These are phyloP conservation scores for Allophyes oxyacanthae DNA, from an alignment of 2,888 invertebrate species.

Conservation along the genomic window DNA sequence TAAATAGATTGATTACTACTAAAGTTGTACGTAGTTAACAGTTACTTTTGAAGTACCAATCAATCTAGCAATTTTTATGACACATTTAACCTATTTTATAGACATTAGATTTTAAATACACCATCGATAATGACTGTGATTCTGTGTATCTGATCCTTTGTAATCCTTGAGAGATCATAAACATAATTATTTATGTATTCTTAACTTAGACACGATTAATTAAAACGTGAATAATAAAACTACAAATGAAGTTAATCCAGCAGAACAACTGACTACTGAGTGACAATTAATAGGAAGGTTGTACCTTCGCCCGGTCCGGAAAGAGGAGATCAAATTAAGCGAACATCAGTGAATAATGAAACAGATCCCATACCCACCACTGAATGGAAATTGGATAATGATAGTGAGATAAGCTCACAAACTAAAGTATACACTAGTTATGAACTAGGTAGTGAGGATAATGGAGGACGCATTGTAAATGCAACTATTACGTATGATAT, in stretches of 20 bases:
- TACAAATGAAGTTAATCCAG: slow-evolving; percentile 25
- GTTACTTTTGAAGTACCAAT: neutral
- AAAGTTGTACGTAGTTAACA: too few relatives aligned
- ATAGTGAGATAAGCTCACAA: slow-evolving; percentile 42
- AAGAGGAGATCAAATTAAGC: slow-evolving; percentile 46
- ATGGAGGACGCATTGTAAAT: slow-evolving; percentile 49
- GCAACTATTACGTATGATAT: slow-evolving; percentile 32
- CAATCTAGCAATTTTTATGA: neutral
- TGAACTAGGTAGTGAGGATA: slow-evolving; percentile 44
- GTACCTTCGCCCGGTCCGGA: slow-evolving; percentile 16
- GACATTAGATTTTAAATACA: neutral
- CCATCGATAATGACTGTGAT: slow-evolving; percentile 1
- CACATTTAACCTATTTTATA: neutral
- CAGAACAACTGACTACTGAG: slow-evolving; percentile 21
- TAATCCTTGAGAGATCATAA: too few relatives aligned
- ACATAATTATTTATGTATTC: neutral
- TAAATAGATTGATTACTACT: neutral
- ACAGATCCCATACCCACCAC: slow-evolving; percentile 37
- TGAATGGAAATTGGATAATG: slow-evolving; percentile 55
- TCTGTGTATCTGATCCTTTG: neutral
- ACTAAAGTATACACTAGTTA: slow-evolving; percentile 48
- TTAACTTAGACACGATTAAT: slow-evolving; percentile 15
- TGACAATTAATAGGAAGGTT: slow-evolving; percentile 27
- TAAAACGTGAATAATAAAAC: slow-evolving; percentile 20
- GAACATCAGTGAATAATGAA: slow-evolving; percentile 46